Percentiles rank a stretch among this genome's conserved stretches.
phyloP scores from a whole-genome alignment of 2,888 invertebrate species.

The Drosophila tripunctata region DNA sequence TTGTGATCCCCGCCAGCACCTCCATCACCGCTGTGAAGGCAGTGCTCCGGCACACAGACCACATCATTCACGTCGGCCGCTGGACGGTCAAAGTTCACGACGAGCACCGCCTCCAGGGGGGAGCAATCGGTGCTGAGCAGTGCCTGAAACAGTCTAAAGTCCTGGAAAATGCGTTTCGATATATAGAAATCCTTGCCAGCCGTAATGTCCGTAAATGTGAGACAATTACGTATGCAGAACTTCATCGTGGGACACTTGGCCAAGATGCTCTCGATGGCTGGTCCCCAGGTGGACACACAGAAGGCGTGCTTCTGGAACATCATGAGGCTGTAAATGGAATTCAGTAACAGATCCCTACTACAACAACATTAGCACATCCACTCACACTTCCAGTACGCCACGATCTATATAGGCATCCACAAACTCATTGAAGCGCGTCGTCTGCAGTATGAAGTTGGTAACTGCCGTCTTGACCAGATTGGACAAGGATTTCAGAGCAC shows the following conservation, averaged over 20 bases:
- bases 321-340: constrained; percentile 60
- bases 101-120: constrained; percentile 73
- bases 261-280: constrained; percentile 87
- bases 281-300: constrained; percentile 86
- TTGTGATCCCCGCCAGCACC: constrained; percentile 40
- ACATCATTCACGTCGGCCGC: constrained; percentile 22
- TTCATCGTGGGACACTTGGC: constrained; percentile 87
- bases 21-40: constrained; percentile 22
- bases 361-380: too few relatives aligned
- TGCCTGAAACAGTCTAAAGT: constrained; percentile 71
- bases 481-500: constrained; percentile 74
- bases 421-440: constrained; percentile 73
- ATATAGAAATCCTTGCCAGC: constrained; percentile 80
- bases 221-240: constrained; percentile 87
- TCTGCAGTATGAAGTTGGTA: constrained; percentile 81
- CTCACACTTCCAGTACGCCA: constrained; percentile 79
- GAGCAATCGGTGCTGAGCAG: constrained; percentile 78
- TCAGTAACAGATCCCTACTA: too few relatives aligned
- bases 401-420: constrained; percentile 73
- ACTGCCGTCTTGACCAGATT: constrained; percentile 77
- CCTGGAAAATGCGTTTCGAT: constrained; percentile 72
- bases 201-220: constrained; percentile 87
- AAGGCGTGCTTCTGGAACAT: constrained; percentile 72
- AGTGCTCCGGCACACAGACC: constrained; percentile 50
- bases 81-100: constrained; percentile 78